A percentile compares a stretch with the other conserved stretches of the same genome.
These are phyloP conservation scores for Xestobium rufovillosum DNA, from an alignment of 2,888 invertebrate genomes.

Conservation along the genomic window DNA sequence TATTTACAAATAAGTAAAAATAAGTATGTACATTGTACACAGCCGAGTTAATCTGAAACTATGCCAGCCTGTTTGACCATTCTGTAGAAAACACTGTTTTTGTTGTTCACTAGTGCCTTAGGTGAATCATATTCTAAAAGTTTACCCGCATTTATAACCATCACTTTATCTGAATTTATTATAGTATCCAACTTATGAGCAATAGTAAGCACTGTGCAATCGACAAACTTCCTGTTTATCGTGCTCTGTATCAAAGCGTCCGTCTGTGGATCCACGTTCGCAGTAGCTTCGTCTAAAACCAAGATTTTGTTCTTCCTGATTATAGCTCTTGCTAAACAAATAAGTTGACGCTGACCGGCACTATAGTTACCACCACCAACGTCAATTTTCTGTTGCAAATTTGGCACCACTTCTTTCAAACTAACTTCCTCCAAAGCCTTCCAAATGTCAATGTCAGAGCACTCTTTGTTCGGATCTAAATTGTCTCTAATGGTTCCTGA, in stretches of 20 bases:
- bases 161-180: conserved; percentile 74
- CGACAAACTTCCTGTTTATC: conserved; percentile 63
- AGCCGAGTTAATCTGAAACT: too few species aligned
- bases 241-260: conserved; percentile 69
- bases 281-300: conserved; percentile 63
- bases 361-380: conserved; percentile 50
- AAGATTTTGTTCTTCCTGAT: conserved; percentile 39
- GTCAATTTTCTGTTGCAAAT: conserved; percentile 57
- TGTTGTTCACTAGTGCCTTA: conserved; percentile 32
- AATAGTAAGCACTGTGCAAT: conserved; percentile 74
- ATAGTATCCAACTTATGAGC: conserved; percentile 78
- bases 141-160: conserved; percentile 72
- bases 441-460: conserved; percentile 72
- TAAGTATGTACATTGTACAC: too few species aligned
- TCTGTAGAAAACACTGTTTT: conserved; percentile 20
- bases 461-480: conserved; percentile 77
- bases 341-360: conserved; percentile 53
- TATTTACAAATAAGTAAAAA: too few species aligned
- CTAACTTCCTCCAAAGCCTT: conserved; percentile 71
- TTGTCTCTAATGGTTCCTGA: conserved; percentile 80
- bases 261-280: conserved; percentile 72
- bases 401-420: conserved; percentile 59
- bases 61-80: conserved; percentile 34
- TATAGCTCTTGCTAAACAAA: conserved; percentile 59
- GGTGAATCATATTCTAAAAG: conserved; percentile 74